Conservation (phyloP, 2,888 invertebrate species). For the Hemicrepidius hirtus region DNA sequence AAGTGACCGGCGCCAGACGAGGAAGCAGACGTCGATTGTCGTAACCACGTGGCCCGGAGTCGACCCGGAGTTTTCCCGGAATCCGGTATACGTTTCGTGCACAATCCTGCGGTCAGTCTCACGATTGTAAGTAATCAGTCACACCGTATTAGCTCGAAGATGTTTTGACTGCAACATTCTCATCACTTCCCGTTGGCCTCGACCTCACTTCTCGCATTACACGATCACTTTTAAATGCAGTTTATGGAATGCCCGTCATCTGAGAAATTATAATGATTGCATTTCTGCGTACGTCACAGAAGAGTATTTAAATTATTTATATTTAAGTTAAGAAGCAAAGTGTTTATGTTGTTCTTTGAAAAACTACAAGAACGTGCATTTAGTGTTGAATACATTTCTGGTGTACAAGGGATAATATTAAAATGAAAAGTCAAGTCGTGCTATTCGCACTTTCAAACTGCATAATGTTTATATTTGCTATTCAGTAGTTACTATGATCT, state of each 20-base stretch:
- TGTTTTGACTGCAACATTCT: slow-evolving; percentile 36
- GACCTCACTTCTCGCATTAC: slow-evolving; percentile 38
- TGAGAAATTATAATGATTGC: slow-evolving; percentile 34
- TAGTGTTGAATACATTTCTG: slow-evolving; percentile 20
- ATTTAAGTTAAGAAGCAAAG: slow-evolving; percentile 18
- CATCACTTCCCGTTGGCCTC: slow-evolving; percentile 42
- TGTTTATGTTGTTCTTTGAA: slow-evolving; percentile 11
- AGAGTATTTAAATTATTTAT: slow-evolving; percentile 22
- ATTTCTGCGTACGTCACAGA: slow-evolving; percentile 23
- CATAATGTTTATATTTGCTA: slow-evolving; percentile 45
- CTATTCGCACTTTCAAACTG: slow-evolving; percentile 48
- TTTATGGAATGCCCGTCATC: slow-evolving; percentile 35
- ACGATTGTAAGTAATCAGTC: slow-evolving; percentile 25
- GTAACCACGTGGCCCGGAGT: neutral
- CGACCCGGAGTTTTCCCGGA: slow-evolving; percentile 21
- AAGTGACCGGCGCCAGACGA: slow-evolving; percentile 26
- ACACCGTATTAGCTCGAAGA: slow-evolving; percentile 35
- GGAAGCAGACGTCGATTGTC: slow-evolving; percentile 28
- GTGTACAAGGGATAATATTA: slow-evolving; percentile 20
- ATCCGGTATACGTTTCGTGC: slow-evolving; percentile 1
- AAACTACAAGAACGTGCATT: slow-evolving; percentile 13
- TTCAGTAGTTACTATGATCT: slow-evolving; percentile 36
- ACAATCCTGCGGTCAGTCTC: slow-evolving; percentile 13
- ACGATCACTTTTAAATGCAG: slow-evolving; percentile 36
- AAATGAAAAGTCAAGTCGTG: slow-evolving; percentile 48